These are phyloP conservation scores for Embiotoca jacksoni DNA, from an alignment of 2,113 vertebrate species.

Conservation along the genomic window DNA sequence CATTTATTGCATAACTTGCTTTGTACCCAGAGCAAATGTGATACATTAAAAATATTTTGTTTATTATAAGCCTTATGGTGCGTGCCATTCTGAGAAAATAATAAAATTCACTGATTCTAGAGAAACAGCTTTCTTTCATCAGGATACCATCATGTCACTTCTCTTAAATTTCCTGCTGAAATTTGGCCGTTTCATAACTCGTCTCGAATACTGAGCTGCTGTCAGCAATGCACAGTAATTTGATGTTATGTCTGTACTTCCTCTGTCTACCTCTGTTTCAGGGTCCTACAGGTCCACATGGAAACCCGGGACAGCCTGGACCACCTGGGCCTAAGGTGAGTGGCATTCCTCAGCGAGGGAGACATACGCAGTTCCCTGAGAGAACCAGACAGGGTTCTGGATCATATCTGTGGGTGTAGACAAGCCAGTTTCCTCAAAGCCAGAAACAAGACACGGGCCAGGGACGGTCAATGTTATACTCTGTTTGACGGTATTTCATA, in stretches of 20 bases:
- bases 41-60: neutral
- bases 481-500: too few relatives aligned
- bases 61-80: neutral
- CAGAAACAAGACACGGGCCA: too few relatives aligned
- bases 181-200: constrained; percentile 3
- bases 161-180: neutral
- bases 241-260: constrained; percentile 11
- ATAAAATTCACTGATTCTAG: neutral
- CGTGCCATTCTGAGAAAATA: neutral
- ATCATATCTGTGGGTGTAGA: neutral
- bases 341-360: neutral
- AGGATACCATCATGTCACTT: neutral
- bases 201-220: constrained; percentile 12
- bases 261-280: constrained; percentile 68
- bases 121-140: neutral
- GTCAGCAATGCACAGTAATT: neutral
- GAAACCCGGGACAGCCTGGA: constrained; percentile 93
- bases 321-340: constrained; percentile 93
- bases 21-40: constrained; percentile 7
- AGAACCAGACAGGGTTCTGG: constrained; percentile 4
- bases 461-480: too few relatives aligned
- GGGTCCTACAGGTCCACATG: constrained; percentile 92
- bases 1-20: constrained; percentile 38
- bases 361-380: constrained; percentile 3
- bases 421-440: too few relatives aligned